These are phyloP conservation scores for Passerina amoena DNA, from an alignment of 2,113 vertebrate species.

Conservation along the genomic window DNA sequence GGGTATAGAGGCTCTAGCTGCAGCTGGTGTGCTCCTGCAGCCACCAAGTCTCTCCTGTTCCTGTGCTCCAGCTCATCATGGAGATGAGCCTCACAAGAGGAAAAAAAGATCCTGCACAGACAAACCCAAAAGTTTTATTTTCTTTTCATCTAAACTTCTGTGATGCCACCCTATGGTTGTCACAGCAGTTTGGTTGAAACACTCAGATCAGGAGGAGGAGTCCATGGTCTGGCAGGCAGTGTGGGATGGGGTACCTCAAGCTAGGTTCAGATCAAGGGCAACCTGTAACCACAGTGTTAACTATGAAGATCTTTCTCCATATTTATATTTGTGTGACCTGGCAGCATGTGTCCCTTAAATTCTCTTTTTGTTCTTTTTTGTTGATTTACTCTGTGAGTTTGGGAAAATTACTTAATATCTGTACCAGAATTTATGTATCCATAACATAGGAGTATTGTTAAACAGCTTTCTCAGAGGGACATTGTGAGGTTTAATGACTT, in stretches of 20 bases:
- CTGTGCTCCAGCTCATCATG: rapidly evolving
- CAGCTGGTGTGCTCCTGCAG: rapidly evolving
- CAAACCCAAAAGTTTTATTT: background rate
- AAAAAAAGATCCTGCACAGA: background rate
- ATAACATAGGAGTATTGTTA: background rate
- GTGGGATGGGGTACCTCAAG: background rate
- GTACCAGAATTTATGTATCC: background rate
- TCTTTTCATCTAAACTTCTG: background rate
- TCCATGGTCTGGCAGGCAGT: background rate
- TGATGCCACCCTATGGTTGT: background rate
- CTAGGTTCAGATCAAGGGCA: background rate
- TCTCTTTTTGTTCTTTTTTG: background rate
- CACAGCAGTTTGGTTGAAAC: background rate
- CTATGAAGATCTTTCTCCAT: background rate
- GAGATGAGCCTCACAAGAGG: background rate
- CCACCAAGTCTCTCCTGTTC: rapidly evolving
- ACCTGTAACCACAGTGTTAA: background rate
- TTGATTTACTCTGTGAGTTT: background rate
- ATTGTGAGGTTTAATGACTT: slow-evolving; percentile 5
- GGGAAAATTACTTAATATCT: background rate
- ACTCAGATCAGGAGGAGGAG: background rate
- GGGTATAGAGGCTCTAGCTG: background rate
- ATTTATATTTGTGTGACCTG: background rate
- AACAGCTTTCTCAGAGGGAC: background rate
- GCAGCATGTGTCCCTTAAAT: background rate